A percentile compares a stretch with the other conserved stretches of the same genome.
Conservation (phyloP, 2,797 vertebrate species). For the Sitta carolinensis region DNA sequence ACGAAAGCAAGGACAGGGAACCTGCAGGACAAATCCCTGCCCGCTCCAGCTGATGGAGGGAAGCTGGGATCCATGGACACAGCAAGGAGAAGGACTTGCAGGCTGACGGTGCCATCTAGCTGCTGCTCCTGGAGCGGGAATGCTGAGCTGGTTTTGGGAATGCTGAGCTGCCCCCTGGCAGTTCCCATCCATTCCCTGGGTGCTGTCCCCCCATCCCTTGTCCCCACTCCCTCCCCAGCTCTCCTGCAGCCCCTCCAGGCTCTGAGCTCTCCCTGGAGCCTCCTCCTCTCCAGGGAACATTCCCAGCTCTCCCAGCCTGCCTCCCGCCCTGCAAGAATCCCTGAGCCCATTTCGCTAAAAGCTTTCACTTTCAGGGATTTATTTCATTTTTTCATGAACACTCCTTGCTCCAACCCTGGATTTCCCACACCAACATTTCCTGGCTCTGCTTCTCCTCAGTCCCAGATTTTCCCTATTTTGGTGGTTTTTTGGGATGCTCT, state of each 20-base stretch:
- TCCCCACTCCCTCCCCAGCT: not conserved
- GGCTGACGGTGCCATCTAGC: conserved; percentile 72
- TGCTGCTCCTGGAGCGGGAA: not conserved
- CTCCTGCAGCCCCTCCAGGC: not conserved
- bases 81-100: not conserved
- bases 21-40: fast-evolving
- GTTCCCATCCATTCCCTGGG: not conserved
- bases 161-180: not conserved
- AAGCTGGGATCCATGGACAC: not conserved
- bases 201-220: not conserved
- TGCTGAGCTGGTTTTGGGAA: fast-evolving
- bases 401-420: too few species aligned
- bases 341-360: too few species aligned
- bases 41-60: fast-evolving
- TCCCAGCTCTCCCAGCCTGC: not conserved
- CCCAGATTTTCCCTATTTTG: too few species aligned
- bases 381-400: too few species aligned
- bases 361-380: too few species aligned
- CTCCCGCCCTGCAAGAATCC: too few species aligned
- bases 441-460: too few species aligned
- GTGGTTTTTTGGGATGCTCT: too few species aligned
- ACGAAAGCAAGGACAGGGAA: not conserved
- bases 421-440: too few species aligned
- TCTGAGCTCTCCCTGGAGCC: not conserved
- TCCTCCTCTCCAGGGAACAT: not conserved